These are phyloP conservation scores for Austrolebias charrua DNA, from an alignment of 2,797 vertebrate genomes.

Conservation along the genomic window DNA sequence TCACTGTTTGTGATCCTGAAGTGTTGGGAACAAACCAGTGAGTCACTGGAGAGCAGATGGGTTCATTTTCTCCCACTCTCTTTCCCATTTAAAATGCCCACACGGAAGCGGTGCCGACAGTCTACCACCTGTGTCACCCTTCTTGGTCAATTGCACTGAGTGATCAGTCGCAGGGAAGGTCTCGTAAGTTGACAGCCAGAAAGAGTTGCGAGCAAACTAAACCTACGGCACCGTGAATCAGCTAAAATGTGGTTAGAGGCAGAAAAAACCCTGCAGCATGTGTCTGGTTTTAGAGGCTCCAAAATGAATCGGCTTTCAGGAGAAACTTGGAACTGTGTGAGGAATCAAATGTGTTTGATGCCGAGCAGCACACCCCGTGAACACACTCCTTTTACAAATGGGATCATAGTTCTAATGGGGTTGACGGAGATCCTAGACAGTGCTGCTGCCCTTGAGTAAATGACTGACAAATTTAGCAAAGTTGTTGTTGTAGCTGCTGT, in stretches of 20 bases:
- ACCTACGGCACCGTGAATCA: constrained; percentile 10
- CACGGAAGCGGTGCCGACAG: constrained; percentile 27
- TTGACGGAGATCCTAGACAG: constrained; percentile 52
- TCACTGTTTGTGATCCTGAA: constrained; percentile 8
- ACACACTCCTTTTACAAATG: constrained; percentile 28
- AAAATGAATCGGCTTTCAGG: background rate
- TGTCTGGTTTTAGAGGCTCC: constrained; percentile 7
- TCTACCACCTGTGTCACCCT: constrained; percentile 37
- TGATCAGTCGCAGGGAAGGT: constrained; percentile 36
- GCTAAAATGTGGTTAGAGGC: constrained; percentile 15
- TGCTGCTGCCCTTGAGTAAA: constrained; percentile 60
- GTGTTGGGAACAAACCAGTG: constrained; percentile 38
- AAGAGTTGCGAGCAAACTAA: constrained; percentile 22
- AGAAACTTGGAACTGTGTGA: constrained; percentile 4
- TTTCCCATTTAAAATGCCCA: constrained; percentile 38
- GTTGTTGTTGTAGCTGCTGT: constrained; percentile 45
- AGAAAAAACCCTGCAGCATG: constrained; percentile 5
- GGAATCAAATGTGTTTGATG: constrained; percentile 1
- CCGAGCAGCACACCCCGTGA: background rate
- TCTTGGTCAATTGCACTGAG: constrained; percentile 44
- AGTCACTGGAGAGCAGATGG: constrained; percentile 48
- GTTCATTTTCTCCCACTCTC: constrained; percentile 49
- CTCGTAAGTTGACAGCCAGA: constrained; percentile 40
- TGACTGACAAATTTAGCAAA: constrained; percentile 58
- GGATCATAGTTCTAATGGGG: constrained; percentile 53